Conservation (phyloP, 2,797 vertebrate species). For the Acanthurus lineatus region DNA sequence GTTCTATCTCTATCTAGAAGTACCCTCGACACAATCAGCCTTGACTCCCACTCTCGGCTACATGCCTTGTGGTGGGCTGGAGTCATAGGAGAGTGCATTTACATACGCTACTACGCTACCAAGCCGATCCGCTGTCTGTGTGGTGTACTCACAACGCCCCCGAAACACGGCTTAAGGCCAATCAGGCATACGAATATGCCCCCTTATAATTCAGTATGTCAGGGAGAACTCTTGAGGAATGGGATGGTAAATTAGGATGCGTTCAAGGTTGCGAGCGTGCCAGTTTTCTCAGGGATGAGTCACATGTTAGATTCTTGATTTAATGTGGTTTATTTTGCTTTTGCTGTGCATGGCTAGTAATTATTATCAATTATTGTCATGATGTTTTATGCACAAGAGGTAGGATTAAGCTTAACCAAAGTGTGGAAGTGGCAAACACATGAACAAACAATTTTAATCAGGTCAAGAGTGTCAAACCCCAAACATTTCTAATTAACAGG, state of each 20-base stretch:
- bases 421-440: background rate
- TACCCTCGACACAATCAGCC: constrained; percentile 83
- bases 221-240: constrained; percentile 86
- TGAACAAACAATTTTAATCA: background rate
- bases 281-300: constrained; percentile 82
- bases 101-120: constrained; percentile 81
- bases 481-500: background rate
- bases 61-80: constrained; percentile 84
- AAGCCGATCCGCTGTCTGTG: constrained; percentile 81
- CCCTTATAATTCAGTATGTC: constrained; percentile 86
- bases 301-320: constrained; percentile 79
- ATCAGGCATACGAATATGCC: constrained; percentile 82
- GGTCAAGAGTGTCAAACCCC: background rate
- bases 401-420: background rate
- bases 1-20: constrained; percentile 84
- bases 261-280: constrained; percentile 81
- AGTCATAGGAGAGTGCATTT: constrained; percentile 85
- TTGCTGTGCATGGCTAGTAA: constrained; percentile 56
- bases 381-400: constrained; percentile 44
- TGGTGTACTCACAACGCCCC: constrained; percentile 82
- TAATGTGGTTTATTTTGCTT: constrained; percentile 73
- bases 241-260: constrained; percentile 84
- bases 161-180: constrained; percentile 83
- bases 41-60: constrained; percentile 84
- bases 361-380: constrained; percentile 69